Evolutionary conservation across 2,888 invertebrate genomes (phyloP).

Genomic region (Unio delphinus): DNA sequence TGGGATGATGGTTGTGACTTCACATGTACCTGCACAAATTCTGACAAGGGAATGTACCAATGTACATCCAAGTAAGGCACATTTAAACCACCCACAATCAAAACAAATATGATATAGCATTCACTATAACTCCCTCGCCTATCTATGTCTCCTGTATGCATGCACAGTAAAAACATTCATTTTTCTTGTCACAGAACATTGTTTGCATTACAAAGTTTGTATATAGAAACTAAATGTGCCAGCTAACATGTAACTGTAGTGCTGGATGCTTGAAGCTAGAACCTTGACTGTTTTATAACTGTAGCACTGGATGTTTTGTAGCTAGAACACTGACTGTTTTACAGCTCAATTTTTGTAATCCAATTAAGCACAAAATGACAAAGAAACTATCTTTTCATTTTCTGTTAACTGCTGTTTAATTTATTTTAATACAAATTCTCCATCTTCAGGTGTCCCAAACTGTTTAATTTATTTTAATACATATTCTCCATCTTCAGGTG

Average conservation of each 20-base stretch:
- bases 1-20: constrained; percentile 56
- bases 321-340: background rate
- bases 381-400: background rate
- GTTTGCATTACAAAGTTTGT: too few relatives aligned
- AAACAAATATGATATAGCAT: too few relatives aligned
- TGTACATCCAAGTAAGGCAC: constrained; percentile 48
- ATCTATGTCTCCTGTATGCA: too few relatives aligned
- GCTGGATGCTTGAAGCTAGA: background rate
- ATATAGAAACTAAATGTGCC: too few relatives aligned
- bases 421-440: background rate
- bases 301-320: too few relatives aligned
- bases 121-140: too few relatives aligned
- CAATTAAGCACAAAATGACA: background rate
- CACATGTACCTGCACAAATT: constrained; percentile 49
- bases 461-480: constrained; percentile 2
- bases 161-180: too few relatives aligned
- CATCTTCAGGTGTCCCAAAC: constrained; percentile 46
- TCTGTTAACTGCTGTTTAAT: background rate
- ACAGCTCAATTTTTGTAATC: background rate
- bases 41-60: constrained; percentile 41
- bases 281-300: too few relatives aligned
- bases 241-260: too few relatives aligned
- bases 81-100: background rate
- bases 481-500: constrained; percentile 36
- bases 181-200: too few relatives aligned